Base-by-base conservation (phyloP, 2,113 vertebrate species). In the Poeciliopsis prolifica region DNA sequence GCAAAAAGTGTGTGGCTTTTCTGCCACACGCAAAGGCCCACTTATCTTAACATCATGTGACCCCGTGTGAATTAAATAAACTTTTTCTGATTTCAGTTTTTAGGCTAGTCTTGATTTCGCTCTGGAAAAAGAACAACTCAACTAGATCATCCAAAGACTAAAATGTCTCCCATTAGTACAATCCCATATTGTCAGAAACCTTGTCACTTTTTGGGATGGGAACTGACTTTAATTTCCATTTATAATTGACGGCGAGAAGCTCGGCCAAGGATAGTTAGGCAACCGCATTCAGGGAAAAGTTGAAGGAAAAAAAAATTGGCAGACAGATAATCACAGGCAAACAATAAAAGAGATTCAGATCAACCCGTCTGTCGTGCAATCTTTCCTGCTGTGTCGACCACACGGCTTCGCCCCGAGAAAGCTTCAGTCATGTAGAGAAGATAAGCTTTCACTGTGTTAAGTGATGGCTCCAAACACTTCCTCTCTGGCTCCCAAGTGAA, bases 361-460 rank as follows among this genome's bases (percentile, higher is more conserved):
- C 75, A 61, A 66, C 40, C 42, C 29, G n/a, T 74, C 70, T 64
- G 74, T 82, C 87, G 77, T 76, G 78, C 72, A 86, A 85, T 72
- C 75, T 10, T 73, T 75, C 66, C 66, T 78, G 70, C 54, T 24
- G 66, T 66, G 28, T 31, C 28, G 51, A 54, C 66, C 74, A 0
- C 44, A 70, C 48, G 33, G 12, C 60, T 80, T 65, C 42, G 78
- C 79, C 86, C 74, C 68, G 33, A 77, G 65, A 73, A n/a, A 68
- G 64, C 75, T 80, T 54, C 9, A 37, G 73, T 60, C 70, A 79
- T 74, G 74, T 72, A 76, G 69, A 66, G 73, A 77, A 81, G 91
- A 93, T 91, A 87, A 87, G 85, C 83, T 87, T 84, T 84, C 85
- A 65, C 58, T 7, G 48, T 77, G 78, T 78, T 75, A 82, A 81